phyloP scores from a whole-genome alignment of 2,113 vertebrate species.

The Rhinoptilus africanus region DNA sequence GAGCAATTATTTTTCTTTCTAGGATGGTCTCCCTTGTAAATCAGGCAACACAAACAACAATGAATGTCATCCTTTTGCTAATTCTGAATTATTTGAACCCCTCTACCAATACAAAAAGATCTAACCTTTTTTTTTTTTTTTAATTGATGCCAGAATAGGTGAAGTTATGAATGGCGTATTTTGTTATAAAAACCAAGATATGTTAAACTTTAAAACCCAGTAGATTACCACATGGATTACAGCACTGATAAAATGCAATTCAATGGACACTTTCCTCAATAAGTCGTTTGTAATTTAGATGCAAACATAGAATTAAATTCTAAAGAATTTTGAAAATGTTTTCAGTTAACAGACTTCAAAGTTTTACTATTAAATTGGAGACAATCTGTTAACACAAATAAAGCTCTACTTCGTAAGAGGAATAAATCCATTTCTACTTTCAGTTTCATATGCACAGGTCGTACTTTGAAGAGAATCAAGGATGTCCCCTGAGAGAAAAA shows the following conservation, averaged over 20 bases:
- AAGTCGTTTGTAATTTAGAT: not conserved
- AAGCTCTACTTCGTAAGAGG: not conserved
- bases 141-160: not conserved
- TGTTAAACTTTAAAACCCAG: not conserved
- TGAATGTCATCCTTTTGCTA: not conserved
- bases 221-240: not conserved
- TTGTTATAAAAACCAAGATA: not conserved
- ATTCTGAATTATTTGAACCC: not conserved
- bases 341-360: not conserved
- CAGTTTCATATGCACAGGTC: not conserved
- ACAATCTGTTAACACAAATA: not conserved
- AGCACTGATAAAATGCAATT: not conserved
- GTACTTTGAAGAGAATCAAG: not conserved
- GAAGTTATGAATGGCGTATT: not conserved
- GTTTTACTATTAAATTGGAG: not conserved
- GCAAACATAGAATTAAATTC: not conserved
- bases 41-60: not conserved
- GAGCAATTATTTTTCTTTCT: not conserved
- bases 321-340: not conserved
- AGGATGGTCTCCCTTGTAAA: not conserved
- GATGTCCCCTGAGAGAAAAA: not conserved
- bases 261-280: not conserved
- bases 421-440: not conserved
- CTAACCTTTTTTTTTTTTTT: not conserved
- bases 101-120: not conserved